phyloP scores from a whole-genome alignment of 2,797 vertebrate genomes.

The Vireo griseus region DNA sequence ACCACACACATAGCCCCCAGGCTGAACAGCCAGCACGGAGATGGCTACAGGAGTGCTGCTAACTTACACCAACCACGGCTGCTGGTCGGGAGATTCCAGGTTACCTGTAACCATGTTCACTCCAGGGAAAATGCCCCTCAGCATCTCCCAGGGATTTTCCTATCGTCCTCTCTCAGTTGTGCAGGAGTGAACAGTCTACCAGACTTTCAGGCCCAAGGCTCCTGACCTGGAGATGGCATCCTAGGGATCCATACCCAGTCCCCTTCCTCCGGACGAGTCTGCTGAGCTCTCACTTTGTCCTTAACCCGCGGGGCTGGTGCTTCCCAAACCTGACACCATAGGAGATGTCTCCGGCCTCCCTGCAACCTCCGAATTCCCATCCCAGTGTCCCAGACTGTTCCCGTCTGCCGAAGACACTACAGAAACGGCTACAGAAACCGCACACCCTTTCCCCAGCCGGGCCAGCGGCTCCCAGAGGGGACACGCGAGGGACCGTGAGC shows the following conservation, averaged over 20 bases:
- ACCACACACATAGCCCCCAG: accelerated
- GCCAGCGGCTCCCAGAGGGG: not conserved
- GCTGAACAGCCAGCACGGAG: accelerated
- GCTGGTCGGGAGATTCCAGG: not conserved
- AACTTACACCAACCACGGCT: not conserved
- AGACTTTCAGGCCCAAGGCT: not conserved
- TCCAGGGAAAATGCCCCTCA: not conserved
- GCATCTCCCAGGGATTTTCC: not conserved
- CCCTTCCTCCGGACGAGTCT: accelerated
- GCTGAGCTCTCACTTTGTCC: not conserved
- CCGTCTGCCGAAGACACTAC: accelerated
- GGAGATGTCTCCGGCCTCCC: not conserved
- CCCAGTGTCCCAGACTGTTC: accelerated
- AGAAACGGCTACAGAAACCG: not conserved
- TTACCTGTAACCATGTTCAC: accelerated
- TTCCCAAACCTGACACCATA: not conserved
- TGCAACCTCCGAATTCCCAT: not conserved
- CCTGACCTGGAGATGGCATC: not conserved
- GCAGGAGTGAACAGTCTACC: accelerated
- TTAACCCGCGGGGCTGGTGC: not conserved
- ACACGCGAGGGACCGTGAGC: accelerated
- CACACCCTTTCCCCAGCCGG: accelerated
- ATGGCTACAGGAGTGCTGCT: accelerated
- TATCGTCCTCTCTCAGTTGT: not conserved
- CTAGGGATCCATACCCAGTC: accelerated